phyloP scores from a whole-genome alignment of 1,140 invertebrate species.

The Spodoptera frugiperda region DNA sequence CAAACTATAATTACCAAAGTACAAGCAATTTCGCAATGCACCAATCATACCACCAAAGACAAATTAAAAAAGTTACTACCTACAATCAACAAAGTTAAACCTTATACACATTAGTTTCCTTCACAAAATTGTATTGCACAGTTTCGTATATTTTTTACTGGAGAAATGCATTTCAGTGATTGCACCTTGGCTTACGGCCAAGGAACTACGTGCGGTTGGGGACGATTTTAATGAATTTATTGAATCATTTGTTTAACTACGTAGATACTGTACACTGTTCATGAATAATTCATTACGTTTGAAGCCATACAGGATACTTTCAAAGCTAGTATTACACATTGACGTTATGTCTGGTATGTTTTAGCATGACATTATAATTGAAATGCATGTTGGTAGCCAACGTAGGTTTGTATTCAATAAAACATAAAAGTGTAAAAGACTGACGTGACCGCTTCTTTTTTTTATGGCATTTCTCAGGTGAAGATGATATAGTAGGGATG shows the following conservation, averaged over 20 bases:
- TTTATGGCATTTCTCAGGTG: background rate
- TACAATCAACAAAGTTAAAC: no score
- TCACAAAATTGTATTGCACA: background rate
- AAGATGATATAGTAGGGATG: no score
- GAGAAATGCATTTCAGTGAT: background rate
- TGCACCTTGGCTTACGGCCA: constrained; percentile 23
- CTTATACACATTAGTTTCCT: background rate
- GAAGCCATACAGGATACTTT: constrained; percentile 1
- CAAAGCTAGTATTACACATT: constrained; percentile 1
- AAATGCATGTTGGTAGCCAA: background rate
- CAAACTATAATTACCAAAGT: no score
- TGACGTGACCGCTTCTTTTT: no score
- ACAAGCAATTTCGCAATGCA: no score
- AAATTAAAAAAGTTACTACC: no score
- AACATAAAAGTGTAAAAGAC: no score
- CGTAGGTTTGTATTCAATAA: background rate
- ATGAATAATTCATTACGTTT: constrained; percentile 11
- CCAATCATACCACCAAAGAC: no score
- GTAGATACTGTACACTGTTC: background rate
- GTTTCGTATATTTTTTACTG: constrained; percentile 1
- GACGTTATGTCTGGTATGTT: constrained; percentile 11
- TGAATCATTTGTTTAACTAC: constrained; percentile 32
- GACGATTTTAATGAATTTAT: constrained; percentile 39
- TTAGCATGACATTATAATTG: background rate
- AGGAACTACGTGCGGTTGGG: constrained; percentile 4